These are phyloP conservation scores for Romanomermis culicivorax DNA, from an alignment of 2,888 invertebrate genomes.

Conservation along the genomic window DNA sequence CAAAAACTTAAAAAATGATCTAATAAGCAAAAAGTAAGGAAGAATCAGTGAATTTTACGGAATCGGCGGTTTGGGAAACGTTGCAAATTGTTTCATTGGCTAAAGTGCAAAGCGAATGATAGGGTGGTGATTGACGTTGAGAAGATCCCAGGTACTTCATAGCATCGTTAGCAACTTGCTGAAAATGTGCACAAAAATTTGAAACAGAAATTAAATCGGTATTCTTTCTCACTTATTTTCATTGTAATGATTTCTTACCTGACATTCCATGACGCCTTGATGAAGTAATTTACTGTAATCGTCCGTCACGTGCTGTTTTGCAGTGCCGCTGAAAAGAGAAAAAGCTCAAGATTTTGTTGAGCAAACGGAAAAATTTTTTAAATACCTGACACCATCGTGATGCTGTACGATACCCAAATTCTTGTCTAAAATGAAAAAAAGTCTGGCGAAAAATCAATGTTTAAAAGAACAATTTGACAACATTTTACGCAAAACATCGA, in stretches of 20 bases:
- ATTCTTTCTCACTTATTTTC: not conserved
- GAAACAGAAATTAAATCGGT: not conserved
- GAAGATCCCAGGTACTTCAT: slow-evolving; percentile 6
- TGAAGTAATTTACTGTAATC: slow-evolving; percentile 61
- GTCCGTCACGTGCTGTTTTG: slow-evolving; percentile 44
- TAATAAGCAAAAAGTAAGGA: not conserved
- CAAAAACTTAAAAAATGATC: slow-evolving; percentile 13
- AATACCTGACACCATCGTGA: slow-evolving; percentile 60
- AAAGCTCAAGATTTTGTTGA: not conserved
- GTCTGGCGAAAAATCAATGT: not conserved
- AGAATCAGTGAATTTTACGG: not conserved
- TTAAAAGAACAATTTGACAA: not conserved
- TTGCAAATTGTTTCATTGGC: slow-evolving; percentile 22
- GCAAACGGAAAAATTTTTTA: not conserved
- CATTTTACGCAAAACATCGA: slow-evolving; percentile 32
- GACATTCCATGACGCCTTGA: slow-evolving; percentile 41
- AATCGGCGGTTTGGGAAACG: slow-evolving; percentile 6
- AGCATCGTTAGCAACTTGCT: slow-evolving; percentile 13
- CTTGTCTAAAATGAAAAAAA: slow-evolving; percentile 12
- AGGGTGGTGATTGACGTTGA: slow-evolving; percentile 6
- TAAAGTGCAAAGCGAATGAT: slow-evolving; percentile 17
- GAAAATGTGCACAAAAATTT: slow-evolving; percentile 1
- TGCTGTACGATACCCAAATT: slow-evolving; percentile 45
- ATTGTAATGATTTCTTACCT: slow-evolving; percentile 18
- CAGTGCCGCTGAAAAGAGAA: slow-evolving; percentile 26